Evolutionary conservation across 2,888 invertebrate genomes (phyloP).

Genomic region (Tenthredo distinguenda): DNA sequence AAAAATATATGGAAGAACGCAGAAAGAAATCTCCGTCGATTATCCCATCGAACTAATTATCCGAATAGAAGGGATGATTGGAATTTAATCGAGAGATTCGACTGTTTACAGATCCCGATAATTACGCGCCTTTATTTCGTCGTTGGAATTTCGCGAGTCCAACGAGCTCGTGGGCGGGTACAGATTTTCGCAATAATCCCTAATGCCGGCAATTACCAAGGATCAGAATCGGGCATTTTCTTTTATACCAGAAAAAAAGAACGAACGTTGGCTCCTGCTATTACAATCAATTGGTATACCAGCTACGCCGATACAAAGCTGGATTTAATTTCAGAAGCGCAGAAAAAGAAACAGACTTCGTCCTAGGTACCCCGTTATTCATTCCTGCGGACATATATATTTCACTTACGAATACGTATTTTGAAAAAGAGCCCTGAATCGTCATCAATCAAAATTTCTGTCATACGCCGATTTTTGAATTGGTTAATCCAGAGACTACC

Average conservation of each 20-base stretch:
- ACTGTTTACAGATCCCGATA: constrained; percentile 12
- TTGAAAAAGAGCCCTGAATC: background rate
- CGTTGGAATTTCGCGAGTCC: background rate
- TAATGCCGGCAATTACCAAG: constrained; percentile 27
- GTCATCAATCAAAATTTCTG: constrained; percentile 43
- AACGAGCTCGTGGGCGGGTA: background rate
- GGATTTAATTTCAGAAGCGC: background rate
- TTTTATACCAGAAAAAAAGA: background rate
- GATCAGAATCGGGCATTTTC: constrained; percentile 8
- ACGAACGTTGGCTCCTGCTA: background rate
- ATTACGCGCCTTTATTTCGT: constrained; percentile 34
- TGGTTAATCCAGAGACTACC: background rate
- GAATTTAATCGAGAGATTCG: background rate
- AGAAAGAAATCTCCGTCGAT: background rate
- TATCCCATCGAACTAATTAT: background rate
- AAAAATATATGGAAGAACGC: background rate
- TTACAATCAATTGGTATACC: background rate
- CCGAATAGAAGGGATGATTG: background rate
- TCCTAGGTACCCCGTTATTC: background rate
- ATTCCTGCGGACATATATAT: background rate
- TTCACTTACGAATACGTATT: background rate
- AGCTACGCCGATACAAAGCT: background rate
- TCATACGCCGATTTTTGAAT: background rate
- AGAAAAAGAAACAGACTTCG: background rate
- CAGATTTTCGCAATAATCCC: constrained; percentile 24